Base-by-base conservation (phyloP, 2,888 invertebrate species). In the Volucella zonaria region DNA sequence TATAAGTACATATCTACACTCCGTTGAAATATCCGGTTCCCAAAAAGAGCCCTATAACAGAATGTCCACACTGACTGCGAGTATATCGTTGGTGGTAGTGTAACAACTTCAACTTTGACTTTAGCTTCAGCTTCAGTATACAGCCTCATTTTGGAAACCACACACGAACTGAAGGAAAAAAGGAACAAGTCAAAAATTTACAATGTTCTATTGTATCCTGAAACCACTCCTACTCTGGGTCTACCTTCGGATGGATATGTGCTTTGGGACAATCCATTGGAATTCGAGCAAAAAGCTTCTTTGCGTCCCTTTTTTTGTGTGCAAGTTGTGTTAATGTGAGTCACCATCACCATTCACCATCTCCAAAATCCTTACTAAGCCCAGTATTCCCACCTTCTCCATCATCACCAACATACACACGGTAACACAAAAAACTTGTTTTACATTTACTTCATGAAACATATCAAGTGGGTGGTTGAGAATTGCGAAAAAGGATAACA, bases 371-470 rank as follows among this genome's bases (percentile, higher is more conserved):
- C 31, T 31, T 23, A 4, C 23, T 23, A 23, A 23, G 2, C 23
- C 23, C 1, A 23, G 0, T 3, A 3, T 23, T 31, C 4, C 31
- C 31, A 31, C 31, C 31, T 31, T 31, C 31, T 0, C 31, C 31
- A 31, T 31, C 31, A 31, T 31, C 31, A 0, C 6, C n/a, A 51
- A 11, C 52, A 56, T 14, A 14, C 59, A 10, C 15, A 51, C 4
- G 66, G 52, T 61, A 38, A 73, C 51, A 52, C 31, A 61, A 61
- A 62, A 73, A 31, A 62, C 2, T 62, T 51, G 61, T 52, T 61
- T 71, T 61, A 61, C 71, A 73, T 73, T 62, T 52, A 18, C 47
- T 70, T 40, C 18, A 45, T 12, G 61, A 52, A 51, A 61, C 45
- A 31, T 52, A 52, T 2, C 15, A 14, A 14, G 43, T 4, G 45